A percentile compares a stretch with the other conserved stretches of the same genome.
Conservation (phyloP, 2,797 vertebrate genomes). For the Ciconia nigra region DNA sequence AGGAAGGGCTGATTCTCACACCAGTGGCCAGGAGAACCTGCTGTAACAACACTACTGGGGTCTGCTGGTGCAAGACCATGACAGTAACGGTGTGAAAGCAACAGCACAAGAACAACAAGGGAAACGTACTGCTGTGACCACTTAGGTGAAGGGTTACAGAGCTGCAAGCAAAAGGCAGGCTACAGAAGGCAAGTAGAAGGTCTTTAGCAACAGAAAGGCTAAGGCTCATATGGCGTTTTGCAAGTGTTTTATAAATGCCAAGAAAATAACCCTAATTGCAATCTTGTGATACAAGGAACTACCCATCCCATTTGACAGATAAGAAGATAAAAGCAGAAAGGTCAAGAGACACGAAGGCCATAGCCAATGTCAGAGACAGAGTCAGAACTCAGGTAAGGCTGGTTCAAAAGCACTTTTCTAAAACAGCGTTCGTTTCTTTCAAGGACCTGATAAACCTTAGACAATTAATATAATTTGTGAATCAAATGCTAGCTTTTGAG, state of each 20-base stretch:
- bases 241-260: not conserved
- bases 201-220: not conserved
- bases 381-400: not conserved
- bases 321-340: not conserved
- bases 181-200: not conserved
- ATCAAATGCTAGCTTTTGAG: not conserved
- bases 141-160: not conserved
- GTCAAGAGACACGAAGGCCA: not conserved
- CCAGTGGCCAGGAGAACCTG: not conserved
- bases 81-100: not conserved
- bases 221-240: not conserved
- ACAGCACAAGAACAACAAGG: not conserved
- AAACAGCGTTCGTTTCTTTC: not conserved
- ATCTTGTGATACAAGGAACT: not conserved
- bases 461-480: not conserved
- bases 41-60: rapidly evolving
- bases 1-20: not conserved
- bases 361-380: not conserved
- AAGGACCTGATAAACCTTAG: not conserved
- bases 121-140: not conserved
- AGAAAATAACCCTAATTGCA: not conserved
- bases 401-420: not conserved
- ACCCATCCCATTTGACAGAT: not conserved
- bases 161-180: not conserved
- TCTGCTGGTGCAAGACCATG: rapidly evolving